Conservation (phyloP, 2,797 vertebrate species). For the Heliangelus exortis region DNA sequence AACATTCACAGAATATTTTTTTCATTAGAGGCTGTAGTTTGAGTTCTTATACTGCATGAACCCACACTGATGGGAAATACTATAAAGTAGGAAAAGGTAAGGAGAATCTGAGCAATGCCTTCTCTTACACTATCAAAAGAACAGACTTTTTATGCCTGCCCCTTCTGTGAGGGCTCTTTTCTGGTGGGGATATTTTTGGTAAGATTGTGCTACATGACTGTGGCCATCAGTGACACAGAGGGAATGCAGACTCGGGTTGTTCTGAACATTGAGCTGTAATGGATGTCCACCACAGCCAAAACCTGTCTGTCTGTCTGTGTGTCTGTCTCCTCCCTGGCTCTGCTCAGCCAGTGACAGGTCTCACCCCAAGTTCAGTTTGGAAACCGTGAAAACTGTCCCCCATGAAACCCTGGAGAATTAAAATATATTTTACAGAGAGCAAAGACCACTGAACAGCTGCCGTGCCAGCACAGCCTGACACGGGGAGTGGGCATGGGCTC, state of each 20-base stretch:
- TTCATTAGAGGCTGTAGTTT: neutral
- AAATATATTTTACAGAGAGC: neutral
- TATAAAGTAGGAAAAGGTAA: neutral
- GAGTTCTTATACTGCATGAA: neutral
- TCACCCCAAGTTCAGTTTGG: neutral
- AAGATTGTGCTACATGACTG: rapidly evolving
- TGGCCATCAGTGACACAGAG: rapidly evolving
- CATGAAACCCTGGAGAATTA: neutral
- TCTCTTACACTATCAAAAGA: neutral
- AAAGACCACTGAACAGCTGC: rapidly evolving
- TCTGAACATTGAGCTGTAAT: rapidly evolving
- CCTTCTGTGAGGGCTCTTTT: rapidly evolving
- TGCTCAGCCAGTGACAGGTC: neutral
- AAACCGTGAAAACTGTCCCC: rapidly evolving
- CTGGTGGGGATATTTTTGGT: neutral
- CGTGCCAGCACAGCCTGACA: rapidly evolving
- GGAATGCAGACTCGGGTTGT: rapidly evolving
- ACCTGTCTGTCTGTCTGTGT: too few species aligned
- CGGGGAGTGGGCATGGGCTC: rapidly evolving
- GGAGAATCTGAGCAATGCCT: neutral
- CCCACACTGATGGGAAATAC: neutral
- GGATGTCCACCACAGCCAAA: neutral
- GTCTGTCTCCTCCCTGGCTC: neutral
- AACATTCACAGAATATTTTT: neutral
- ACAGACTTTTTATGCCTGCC: neutral